Evolutionary conservation across 2,797 vertebrate genomes (phyloP).

Genomic region (Sebastes flavidus): DNA sequence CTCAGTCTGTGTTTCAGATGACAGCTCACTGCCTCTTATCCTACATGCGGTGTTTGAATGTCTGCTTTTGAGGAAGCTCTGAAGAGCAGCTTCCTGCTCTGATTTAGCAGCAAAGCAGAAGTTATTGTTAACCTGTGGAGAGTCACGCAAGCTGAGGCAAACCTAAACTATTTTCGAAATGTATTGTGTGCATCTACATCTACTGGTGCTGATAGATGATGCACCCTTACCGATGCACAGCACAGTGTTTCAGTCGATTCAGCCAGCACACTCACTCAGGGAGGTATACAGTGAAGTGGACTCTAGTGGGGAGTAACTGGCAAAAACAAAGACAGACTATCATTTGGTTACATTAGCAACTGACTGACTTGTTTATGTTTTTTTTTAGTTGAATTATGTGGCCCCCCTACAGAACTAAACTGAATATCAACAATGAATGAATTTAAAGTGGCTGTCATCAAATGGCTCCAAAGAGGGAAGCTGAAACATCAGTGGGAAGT

Average conservation of each 20-base stretch:
- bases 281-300: slow-evolving; percentile 3
- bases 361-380: slow-evolving; percentile 26
- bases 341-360: slow-evolving; percentile 43
- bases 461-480: not conserved
- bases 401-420: slow-evolving; percentile 5
- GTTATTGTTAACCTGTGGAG: not conserved
- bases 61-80: not conserved
- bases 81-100: not conserved
- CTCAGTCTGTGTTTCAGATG: too few species aligned
- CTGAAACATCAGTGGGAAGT: not conserved
- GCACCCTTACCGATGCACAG: not conserved
- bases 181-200: not conserved
- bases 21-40: not conserved
- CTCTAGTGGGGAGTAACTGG: not conserved
- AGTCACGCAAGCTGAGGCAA: not conserved
- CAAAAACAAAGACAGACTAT: slow-evolving; percentile 5
- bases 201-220: not conserved
- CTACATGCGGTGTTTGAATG: not conserved
- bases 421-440: slow-evolving; percentile 26
- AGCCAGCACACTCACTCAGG: slow-evolving; percentile 19
- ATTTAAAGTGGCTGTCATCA: slow-evolving; percentile 35
- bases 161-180: not conserved
- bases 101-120: not conserved
- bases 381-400: not conserved
- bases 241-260: not conserved